Percentiles rank a stretch among this genome's conserved stretches.
These are phyloP conservation scores for Coboldia fuscipes DNA, from an alignment of 1,140 invertebrate genomes.

Conservation along the genomic window DNA sequence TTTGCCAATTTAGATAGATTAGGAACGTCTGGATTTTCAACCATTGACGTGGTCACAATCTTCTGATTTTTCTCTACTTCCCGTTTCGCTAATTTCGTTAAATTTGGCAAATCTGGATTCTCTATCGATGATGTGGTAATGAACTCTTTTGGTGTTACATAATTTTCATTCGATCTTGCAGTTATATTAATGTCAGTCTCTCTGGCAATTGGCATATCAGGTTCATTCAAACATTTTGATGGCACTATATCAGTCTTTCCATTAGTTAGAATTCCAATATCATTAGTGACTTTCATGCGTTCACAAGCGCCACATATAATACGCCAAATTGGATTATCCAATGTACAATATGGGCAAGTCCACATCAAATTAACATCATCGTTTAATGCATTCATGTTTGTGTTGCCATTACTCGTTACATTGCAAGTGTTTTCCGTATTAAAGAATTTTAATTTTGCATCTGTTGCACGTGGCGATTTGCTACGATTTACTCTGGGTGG, in stretches of 20 bases:
- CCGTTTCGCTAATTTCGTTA: too few relatives aligned
- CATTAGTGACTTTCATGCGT: slow-evolving; percentile 16
- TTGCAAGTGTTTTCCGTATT: too few relatives aligned
- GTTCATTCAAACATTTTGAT: not conserved
- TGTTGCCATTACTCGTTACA: not conserved
- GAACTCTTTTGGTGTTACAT: slow-evolving; percentile 3
- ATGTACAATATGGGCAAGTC: slow-evolving; percentile 28
- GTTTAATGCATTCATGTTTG: not conserved
- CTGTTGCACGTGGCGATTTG: not conserved
- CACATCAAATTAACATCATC: slow-evolving; percentile 11
- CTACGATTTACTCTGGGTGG: not conserved
- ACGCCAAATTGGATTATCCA: slow-evolving; percentile 30
- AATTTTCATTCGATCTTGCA: slow-evolving; percentile 1
- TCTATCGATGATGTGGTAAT: not conserved
- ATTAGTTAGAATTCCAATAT: not conserved
- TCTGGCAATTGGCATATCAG: not conserved
- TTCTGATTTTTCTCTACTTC: not conserved
- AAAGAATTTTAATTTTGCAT: too few relatives aligned
- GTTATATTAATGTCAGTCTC: not conserved
- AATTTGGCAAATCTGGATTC: too few relatives aligned
- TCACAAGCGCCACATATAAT: slow-evolving; percentile 31
- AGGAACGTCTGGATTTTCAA: not conserved
- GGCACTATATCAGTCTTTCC: not conserved
- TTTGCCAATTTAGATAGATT: not conserved
- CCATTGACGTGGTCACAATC: not conserved